A percentile compares a stretch with the other conserved stretches of the same genome.
Evolutionary conservation across 2,888 invertebrate genomes (phyloP).

Genomic region (Drosophila demipolita): DNA sequence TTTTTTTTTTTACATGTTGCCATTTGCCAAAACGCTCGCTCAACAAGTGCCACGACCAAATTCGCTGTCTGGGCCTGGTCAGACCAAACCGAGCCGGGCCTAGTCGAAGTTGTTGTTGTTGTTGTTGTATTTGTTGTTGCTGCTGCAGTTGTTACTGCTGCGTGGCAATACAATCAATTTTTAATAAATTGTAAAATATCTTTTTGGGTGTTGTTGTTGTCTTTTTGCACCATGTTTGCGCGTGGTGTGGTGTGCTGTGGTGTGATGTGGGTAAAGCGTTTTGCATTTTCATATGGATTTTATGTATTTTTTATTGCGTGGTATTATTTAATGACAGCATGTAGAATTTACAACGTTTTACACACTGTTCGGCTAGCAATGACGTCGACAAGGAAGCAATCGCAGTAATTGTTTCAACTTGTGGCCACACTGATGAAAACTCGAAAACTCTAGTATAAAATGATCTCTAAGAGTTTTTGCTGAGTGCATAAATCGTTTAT

Average conservation of each 20-base stretch:
- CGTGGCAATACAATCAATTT: conserved; percentile 79
- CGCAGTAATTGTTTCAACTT: conserved; percentile 6
- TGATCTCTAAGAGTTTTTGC: background rate
- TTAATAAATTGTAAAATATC: conserved; percentile 76
- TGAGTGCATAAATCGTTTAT: background rate
- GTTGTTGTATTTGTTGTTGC: conserved; percentile 25
- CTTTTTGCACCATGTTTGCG: conserved; percentile 37
- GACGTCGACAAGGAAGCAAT: conserved; percentile 48
- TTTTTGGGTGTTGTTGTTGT: conserved; percentile 29
- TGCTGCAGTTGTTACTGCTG: conserved; percentile 58
- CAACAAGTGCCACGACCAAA: conserved; percentile 61
- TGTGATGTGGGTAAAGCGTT: conserved; percentile 61
- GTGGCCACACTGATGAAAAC: background rate
- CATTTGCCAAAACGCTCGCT: conserved; percentile 69
- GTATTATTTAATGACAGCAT: conserved; percentile 73
- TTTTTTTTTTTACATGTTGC: conserved; percentile 62
- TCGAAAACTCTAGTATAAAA: background rate
- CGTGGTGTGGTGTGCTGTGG: conserved; percentile 13
- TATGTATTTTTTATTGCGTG: conserved; percentile 66
- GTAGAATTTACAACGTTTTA: conserved; percentile 49
- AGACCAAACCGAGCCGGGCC: conserved; percentile 41
- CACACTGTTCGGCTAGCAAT: conserved; percentile 28
- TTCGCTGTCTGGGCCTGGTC: conserved; percentile 34
- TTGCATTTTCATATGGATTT: conserved; percentile 71
- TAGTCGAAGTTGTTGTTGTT: conserved; percentile 31